phyloP scores from a whole-genome alignment of 53 echinoderm and acorn worm genomes.

The Apostichopus leukothele region DNA sequence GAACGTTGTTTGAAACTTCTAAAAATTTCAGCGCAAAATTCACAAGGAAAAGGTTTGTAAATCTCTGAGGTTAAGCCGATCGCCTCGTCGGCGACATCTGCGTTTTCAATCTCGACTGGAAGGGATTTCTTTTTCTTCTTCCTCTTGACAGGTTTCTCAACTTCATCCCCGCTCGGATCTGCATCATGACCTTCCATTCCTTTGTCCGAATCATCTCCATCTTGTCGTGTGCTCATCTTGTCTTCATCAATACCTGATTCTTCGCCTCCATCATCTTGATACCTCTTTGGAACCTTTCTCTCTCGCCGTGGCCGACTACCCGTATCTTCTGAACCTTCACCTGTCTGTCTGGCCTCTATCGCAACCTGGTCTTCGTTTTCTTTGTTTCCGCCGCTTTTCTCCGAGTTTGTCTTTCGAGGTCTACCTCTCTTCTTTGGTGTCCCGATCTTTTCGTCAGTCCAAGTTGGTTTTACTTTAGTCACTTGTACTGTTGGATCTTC shows the following conservation, averaged over 20 bases:
- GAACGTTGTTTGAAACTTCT: background rate
- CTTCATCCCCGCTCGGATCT: background rate
- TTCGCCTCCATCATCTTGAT: background rate
- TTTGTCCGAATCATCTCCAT: background rate
- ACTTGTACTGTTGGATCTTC: background rate
- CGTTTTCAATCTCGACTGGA: background rate
- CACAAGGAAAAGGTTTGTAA: conserved; percentile 5
- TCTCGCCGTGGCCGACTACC: background rate
- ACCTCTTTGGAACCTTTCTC: conserved; percentile 9
- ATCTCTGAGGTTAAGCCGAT: background rate
- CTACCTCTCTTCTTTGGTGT: conserved; percentile 17
- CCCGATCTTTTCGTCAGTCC: background rate
- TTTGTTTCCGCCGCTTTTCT: background rate
- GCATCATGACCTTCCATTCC: background rate
- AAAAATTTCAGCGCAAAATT: conserved; percentile 29
- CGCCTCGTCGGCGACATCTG: background rate
- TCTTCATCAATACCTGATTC: background rate
- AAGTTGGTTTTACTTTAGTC: background rate
- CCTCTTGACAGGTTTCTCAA: background rate
- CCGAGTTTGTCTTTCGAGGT: background rate
- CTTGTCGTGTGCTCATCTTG: background rate
- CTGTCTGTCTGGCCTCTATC: background rate
- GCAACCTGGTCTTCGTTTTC: background rate
- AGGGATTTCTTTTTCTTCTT: background rate
- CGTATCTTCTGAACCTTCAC: background rate